Conservation (phyloP, 2,113 vertebrate genomes). For the Ovis canadensis region DNA sequence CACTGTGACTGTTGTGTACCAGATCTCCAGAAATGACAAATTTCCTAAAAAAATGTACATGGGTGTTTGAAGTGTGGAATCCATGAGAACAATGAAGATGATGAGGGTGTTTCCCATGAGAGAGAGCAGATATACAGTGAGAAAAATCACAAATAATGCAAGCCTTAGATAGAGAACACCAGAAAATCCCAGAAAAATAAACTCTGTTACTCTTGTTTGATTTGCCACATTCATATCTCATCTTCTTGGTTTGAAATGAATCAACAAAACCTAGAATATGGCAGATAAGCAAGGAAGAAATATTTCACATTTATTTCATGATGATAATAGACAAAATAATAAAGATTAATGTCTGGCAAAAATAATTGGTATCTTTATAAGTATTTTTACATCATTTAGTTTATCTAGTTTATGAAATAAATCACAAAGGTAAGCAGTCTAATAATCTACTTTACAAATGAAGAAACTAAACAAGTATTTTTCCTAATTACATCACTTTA, state of each 20-base stretch:
- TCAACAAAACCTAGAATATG: not conserved
- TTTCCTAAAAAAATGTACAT: slow-evolving; percentile 51
- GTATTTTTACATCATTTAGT: too few species aligned
- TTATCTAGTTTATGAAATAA: not conserved
- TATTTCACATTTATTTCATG: not conserved
- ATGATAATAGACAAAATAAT: not conserved
- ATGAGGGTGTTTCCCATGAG: slow-evolving; percentile 44
- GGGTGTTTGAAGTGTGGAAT: slow-evolving; percentile 37
- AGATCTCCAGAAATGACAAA: slow-evolving; percentile 53
- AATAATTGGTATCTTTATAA: not conserved
- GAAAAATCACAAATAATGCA: slow-evolving; percentile 4
- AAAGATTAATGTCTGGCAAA: not conserved
- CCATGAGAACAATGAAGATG: slow-evolving; percentile 32
- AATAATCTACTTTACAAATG: not conserved
- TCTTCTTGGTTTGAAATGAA: not conserved
- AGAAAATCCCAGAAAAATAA: slow-evolving; percentile 55
- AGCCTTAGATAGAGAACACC: not conserved
- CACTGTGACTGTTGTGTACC: slow-evolving; percentile 19
- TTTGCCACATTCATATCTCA: slow-evolving; percentile 38
- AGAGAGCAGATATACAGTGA: slow-evolving; percentile 44
- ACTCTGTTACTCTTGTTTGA: slow-evolving; percentile 25
- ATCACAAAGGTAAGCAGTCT: not conserved
- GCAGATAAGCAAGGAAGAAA: not conserved
- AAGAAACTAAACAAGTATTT: not conserved
- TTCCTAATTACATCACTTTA: not conserved